Evolutionary conservation across 2,797 vertebrate genomes (phyloP), one percentile per base, ranked within the genome.

Genomic region (Acropternis orthonyx): DNA sequence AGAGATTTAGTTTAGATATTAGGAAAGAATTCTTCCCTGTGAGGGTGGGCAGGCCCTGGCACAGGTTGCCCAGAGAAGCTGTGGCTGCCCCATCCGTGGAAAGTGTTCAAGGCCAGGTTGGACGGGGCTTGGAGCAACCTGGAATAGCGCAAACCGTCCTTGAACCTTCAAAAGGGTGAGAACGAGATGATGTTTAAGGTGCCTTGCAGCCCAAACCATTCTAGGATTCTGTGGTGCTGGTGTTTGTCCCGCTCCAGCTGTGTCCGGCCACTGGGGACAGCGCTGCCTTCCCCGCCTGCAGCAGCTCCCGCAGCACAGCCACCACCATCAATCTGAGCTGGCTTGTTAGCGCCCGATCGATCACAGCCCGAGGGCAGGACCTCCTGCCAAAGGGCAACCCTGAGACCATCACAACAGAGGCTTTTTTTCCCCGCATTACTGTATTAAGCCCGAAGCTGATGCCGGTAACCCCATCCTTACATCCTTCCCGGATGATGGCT

Each of bases 331-430:
- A 3, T n/a, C 52, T 44, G 28, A 14, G 73, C 73, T 4, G 48
- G 34, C 54, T 80, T 26, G 41, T 78, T 71, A 89, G 67, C 0
- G 0, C 58, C 1, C 1, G 2, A 66, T 43, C 0, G 4, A 78
- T 88, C 83, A 6, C 26, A 28, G 54, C 73, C 68, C 6, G 0
- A 72, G 83, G 48, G 41, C 76, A 77, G 69, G 83, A 69, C 43
- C 51, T 90, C 46, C 86, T 93, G 85, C 74, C 67, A 30, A 26
- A 86, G 84, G 80, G 36, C 83, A 81, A 66, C 58, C 75, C 85
- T 37, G 48, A 72, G 44, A 37, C 41, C 1, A 0, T 46, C 79
- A 59, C 32, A 71, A 7, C 23, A 36, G 41, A 2, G 2, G 22
- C 9, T 22, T 72, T 69, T 81, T 39, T 52, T 11, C 1, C 0